These are phyloP conservation scores for Adelphocoris suturalis DNA, from an alignment of 2,888 invertebrate species.

Conservation along the genomic window DNA sequence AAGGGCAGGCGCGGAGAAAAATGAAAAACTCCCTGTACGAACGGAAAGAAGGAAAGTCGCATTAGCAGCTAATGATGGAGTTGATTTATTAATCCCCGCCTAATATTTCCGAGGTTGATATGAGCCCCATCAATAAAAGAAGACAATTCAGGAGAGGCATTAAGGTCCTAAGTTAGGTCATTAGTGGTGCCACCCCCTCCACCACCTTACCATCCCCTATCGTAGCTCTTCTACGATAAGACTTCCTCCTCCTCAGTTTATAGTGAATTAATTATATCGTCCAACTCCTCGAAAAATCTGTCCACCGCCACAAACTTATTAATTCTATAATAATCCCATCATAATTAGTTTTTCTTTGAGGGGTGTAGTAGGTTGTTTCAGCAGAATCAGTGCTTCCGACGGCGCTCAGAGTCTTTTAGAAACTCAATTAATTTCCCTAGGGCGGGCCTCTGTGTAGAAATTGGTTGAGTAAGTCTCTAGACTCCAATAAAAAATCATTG, in stretches of 20 bases:
- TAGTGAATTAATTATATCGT: constrained; percentile 39
- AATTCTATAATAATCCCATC: constrained; percentile 25
- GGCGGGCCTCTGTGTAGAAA: not conserved
- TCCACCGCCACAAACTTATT: constrained; percentile 28
- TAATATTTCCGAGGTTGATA: constrained; percentile 60
- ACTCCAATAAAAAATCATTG: not conserved
- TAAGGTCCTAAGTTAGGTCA: constrained; percentile 63
- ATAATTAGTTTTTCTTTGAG: constrained; percentile 30
- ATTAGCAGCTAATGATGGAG: constrained; percentile 60
- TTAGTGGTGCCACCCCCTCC: constrained; percentile 13
- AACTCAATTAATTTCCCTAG: constrained; percentile 36
- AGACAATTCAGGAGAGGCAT: constrained; percentile 55
- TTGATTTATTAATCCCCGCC: constrained; percentile 58
- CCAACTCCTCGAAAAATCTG: constrained; percentile 15
- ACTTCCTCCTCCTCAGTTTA: constrained; percentile 24
- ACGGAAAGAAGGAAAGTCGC: constrained; percentile 54
- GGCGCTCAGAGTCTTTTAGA: constrained; percentile 17
- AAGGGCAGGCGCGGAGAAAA: constrained; percentile 9
- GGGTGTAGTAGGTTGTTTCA: not conserved
- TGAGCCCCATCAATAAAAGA: constrained; percentile 54
- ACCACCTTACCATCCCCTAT: constrained; percentile 1
- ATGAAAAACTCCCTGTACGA: constrained; percentile 21
- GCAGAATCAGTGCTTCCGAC: constrained; percentile 11
- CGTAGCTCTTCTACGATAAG: not conserved
- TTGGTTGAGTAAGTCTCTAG: not conserved